These are phyloP conservation scores for Leptopterna dolabrata DNA, from an alignment of 2,888 invertebrate species.

Conservation along the genomic window DNA sequence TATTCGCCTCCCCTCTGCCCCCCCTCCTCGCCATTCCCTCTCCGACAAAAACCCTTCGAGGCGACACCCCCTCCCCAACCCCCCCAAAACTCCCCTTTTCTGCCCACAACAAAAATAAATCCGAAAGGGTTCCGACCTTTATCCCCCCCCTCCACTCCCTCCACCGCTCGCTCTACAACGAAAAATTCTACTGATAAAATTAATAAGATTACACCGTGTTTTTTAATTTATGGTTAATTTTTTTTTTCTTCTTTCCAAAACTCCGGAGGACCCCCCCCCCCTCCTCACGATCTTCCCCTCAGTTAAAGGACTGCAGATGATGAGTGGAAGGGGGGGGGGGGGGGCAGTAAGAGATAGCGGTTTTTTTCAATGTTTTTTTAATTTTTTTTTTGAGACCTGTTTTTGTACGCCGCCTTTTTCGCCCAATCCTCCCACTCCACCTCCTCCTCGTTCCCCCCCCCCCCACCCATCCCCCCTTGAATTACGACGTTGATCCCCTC, in stretches of 20 bases:
- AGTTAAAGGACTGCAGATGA: not conserved
- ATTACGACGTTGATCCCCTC: not conserved
- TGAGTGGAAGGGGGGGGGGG: not conserved
- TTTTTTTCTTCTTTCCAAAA: not conserved
- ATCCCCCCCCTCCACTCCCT: not conserved
- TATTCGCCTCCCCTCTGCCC: not conserved
- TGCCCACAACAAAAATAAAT: constrained; percentile 12
- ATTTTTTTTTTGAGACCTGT: not conserved
- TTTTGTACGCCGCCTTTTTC: not conserved
- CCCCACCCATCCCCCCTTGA: not conserved
- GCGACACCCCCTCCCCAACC: no score
- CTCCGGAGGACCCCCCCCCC: not conserved
- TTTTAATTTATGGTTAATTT: constrained; percentile 46
- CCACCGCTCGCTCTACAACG: not conserved
- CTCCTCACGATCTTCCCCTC: not conserved
- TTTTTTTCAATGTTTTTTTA: constrained; percentile 15
- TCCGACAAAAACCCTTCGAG: no score
- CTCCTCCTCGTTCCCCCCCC: not conserved
- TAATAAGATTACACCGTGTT: constrained; percentile 55
- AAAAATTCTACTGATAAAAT: constrained; percentile 54
- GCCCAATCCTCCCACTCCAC: not conserved
- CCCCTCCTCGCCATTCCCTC: not conserved
- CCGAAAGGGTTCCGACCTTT: not conserved
- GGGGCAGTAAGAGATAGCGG: constrained; percentile 9
- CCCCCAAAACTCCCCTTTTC: not conserved